Percentiles rank a stretch among this genome's conserved stretches.
Conservation (phyloP, 2,888 invertebrate genomes). For the Drosophila subquinaria region DNA sequence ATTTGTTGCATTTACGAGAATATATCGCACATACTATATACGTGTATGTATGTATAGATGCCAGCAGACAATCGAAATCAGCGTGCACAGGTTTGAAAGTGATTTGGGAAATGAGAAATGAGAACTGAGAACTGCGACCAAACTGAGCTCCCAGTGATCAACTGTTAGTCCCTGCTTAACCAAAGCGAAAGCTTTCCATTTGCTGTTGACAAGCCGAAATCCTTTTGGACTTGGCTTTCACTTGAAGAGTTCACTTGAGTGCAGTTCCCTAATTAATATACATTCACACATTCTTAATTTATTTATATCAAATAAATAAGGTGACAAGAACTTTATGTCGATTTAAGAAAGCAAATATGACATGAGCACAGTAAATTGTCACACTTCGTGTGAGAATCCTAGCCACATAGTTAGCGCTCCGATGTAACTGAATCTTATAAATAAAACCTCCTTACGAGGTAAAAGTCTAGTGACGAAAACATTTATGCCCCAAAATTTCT, state of each 20-base stretch:
- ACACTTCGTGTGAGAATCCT: no score
- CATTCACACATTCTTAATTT: background rate
- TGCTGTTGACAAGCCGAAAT: slow-evolving; percentile 17
- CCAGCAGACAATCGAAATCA: slow-evolving; percentile 53
- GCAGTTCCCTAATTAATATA: slow-evolving; percentile 18
- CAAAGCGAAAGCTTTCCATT: slow-evolving; percentile 44
- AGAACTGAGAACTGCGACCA: background rate
- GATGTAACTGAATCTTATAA: no score
- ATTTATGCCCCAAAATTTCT: no score
- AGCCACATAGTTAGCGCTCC: no score
- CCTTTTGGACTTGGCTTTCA: slow-evolving; percentile 10
- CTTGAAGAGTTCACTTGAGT: background rate
- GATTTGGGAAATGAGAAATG: slow-evolving; percentile 60
- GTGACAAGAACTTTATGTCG: background rate
- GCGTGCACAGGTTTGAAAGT: slow-evolving; percentile 69
- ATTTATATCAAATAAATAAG: background rate
- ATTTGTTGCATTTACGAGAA: slow-evolving; percentile 68
- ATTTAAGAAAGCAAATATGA: background rate
- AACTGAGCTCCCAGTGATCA: slow-evolving; percentile 13
- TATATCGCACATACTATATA: slow-evolving; percentile 19
- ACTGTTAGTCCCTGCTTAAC: slow-evolving; percentile 7
- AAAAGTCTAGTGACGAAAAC: no score
- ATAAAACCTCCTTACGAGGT: no score
- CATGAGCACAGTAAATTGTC: no score
- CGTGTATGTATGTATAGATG: background rate